Evolutionary conservation across 2,113 vertebrate genomes (phyloP), one percentile per base, ranked within the genome.

Genomic region (Mobula hypostoma): DNA sequence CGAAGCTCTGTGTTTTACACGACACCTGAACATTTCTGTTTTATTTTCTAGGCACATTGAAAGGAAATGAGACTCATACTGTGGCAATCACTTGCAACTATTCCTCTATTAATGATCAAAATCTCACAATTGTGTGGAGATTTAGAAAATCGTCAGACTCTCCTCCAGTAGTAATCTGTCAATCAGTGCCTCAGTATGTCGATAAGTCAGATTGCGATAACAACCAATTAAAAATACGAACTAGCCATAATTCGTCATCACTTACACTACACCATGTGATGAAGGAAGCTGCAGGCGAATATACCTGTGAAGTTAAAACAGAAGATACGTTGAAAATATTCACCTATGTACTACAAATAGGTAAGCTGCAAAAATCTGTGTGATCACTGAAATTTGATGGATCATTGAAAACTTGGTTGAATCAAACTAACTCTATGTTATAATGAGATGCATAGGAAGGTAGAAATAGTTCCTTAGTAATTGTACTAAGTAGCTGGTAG

Each of bases 281-380:
- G 72, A 5, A 27, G 24, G 8, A 76, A 29, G 36, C 29, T 29
- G 19, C 68, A 56, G 91, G 91, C 14, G 91, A 93, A 93, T 93
- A 93, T 48, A 93, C 8, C 21, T 93, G 91, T 93, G 91, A 93
- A 93, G 48, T 93, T 70, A 76, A 3, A 27, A 56, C 70, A 32
- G 27, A 48, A 7, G 40, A 74, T 93, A 14, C 21, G 24, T 29
- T 29, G 36, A 17, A 93, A 93, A 21, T 93, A 29, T 93, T 76
- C 91, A 74, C 91, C 36, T 48, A 93, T 32, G 29, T 74, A 74
- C 36, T 93, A 74, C 68, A 21, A 72, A 40, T 74, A 93, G 91
- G 91, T 93, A 93, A 74, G 91, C 24, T 74, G 19, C 66, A 40
- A 40, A 40, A 19, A 40, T 72, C 36, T 63, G 76, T 63, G 56